Conservation (phyloP, 1,140 invertebrate species). For the Colletes gigas region DNA sequence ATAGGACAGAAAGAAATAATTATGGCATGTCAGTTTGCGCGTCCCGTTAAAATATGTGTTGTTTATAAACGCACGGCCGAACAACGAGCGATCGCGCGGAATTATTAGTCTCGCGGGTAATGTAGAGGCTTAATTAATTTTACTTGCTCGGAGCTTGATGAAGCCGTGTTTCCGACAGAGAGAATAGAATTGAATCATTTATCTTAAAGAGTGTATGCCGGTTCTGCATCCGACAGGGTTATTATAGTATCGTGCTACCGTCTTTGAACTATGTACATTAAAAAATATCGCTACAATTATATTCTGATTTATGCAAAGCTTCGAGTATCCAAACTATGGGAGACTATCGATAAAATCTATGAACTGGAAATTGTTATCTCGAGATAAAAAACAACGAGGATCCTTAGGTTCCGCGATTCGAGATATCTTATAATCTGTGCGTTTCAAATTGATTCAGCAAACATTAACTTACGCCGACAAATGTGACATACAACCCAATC, state of each 20-base stretch:
- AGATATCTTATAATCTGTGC: not conserved
- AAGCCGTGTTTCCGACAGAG: conserved; percentile 15
- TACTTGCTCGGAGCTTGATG: not conserved
- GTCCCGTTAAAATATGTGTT: not conserved
- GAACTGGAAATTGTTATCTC: not conserved
- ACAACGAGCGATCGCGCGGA: not conserved
- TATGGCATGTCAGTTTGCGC: not conserved
- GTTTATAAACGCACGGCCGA: not conserved
- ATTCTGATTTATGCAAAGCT: not conserved
- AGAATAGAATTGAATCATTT: conserved; percentile 25
- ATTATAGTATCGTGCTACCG: conserved; percentile 13
- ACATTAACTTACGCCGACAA: not conserved
- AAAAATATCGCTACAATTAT: not conserved
- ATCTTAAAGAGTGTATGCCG: conserved; percentile 7
- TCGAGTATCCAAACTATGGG: too few relatives aligned
- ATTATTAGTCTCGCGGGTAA: not conserved
- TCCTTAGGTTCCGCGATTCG: too few relatives aligned
- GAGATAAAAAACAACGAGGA: too few relatives aligned
- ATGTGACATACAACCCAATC: not conserved
- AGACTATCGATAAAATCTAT: too few relatives aligned
- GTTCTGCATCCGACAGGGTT: conserved; percentile 25
- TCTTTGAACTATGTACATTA: not conserved
- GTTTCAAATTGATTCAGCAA: not conserved
- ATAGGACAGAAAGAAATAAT: not conserved
- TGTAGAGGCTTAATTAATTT: conserved; percentile 17